Evolutionary conservation across 1,140 invertebrate species (phyloP).

Genomic region (Dolichoris vasculosae): DNA sequence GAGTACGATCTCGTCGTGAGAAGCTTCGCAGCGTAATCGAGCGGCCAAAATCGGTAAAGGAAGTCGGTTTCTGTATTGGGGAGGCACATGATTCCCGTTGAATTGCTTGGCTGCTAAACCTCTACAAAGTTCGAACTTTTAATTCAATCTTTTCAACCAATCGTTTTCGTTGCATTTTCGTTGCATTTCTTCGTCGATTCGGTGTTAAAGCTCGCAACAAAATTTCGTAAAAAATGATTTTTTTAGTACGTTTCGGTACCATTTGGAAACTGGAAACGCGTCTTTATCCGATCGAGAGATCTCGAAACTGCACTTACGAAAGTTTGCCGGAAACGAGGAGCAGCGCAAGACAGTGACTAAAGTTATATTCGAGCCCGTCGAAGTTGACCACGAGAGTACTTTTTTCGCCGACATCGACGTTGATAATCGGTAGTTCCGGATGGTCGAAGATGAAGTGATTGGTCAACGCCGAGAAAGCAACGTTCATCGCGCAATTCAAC

Average conservation of each 20-base stretch:
- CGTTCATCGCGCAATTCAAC: slow-evolving; percentile 67
- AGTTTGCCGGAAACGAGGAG: slow-evolving; percentile 69
- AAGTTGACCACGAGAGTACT: slow-evolving; percentile 68
- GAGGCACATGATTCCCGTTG: slow-evolving; percentile 66
- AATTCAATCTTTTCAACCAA: too few species aligned
- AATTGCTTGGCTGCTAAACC: slow-evolving; percentile 65
- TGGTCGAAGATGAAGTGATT: slow-evolving; percentile 72
- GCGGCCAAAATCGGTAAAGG: slow-evolving; percentile 68
- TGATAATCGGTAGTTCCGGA: slow-evolving; percentile 69
- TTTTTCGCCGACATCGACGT: slow-evolving; percentile 66
- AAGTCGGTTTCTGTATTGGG: slow-evolving; percentile 67
- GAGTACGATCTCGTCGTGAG: slow-evolving; percentile 49
- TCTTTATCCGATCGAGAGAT: too few species aligned
- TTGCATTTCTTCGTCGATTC: too few species aligned
- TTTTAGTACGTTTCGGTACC: too few species aligned
- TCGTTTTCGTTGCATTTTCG: too few species aligned
- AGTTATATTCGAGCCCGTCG: slow-evolving; percentile 60
- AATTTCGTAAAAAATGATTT: too few species aligned
- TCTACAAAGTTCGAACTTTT: slow-evolving; percentile 51
- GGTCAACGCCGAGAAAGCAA: slow-evolving; percentile 68
- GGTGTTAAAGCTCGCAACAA: too few species aligned
- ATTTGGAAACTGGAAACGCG: too few species aligned
- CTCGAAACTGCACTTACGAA: slow-evolving; percentile 62
- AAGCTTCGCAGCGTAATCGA: slow-evolving; percentile 59
- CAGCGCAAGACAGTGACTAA: slow-evolving; percentile 68